Percentiles rank a stretch among this genome's conserved stretches.
phyloP scores from a whole-genome alignment of 2,888 invertebrate genomes.

The Dysmachus trigonus region DNA sequence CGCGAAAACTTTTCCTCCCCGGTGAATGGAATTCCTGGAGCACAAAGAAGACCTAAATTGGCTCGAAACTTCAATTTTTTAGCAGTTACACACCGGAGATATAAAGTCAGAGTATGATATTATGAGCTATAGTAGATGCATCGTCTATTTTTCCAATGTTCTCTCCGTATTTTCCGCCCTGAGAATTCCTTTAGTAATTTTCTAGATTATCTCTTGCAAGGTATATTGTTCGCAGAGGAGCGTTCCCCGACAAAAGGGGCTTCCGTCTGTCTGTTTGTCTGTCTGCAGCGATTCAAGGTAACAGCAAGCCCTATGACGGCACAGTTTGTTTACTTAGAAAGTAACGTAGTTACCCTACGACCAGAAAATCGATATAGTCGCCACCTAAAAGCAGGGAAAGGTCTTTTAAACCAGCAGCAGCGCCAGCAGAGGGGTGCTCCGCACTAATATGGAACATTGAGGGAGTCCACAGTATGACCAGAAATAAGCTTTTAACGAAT shows the following conservation, averaged over 20 bases:
- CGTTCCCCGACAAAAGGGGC: neutral
- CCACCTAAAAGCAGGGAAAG: neutral
- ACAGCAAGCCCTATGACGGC: neutral
- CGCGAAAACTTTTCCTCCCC: neutral
- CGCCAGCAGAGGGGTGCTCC: neutral
- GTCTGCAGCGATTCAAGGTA: neutral
- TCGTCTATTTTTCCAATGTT: neutral
- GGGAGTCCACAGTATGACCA: neutral
- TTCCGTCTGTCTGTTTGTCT: neutral
- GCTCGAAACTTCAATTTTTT: neutral
- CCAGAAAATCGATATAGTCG: neutral
- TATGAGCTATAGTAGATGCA: neutral
- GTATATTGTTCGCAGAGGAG: neutral
- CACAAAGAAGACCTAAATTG: neutral
- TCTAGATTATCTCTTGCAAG: neutral
- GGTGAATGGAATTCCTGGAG: neutral
- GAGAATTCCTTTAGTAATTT: neutral
- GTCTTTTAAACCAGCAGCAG: neutral
- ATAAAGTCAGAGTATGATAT: neutral
- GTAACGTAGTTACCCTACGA: neutral
- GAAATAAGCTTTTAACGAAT: slow-evolving; percentile 15
- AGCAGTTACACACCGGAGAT: neutral
- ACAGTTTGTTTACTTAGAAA: neutral
- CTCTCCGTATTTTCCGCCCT: neutral
- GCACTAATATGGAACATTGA: neutral